Evolutionary conservation across 2,797 vertebrate genomes (phyloP).

Genomic region (Thamnophis elegans): DNA sequence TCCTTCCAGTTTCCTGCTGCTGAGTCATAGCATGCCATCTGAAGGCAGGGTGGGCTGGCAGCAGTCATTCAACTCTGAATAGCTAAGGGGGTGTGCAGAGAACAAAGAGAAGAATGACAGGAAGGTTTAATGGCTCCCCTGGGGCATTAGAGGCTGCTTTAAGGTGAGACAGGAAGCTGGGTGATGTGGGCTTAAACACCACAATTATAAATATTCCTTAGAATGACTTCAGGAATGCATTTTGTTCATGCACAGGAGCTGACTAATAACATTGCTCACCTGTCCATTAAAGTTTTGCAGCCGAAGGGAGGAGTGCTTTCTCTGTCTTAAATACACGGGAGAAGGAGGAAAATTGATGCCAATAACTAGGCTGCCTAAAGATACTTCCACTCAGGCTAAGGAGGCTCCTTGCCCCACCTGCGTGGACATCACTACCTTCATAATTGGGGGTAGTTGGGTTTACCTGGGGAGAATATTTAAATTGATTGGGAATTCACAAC

Average conservation of each 20-base stretch:
- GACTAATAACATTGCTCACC: not conserved
- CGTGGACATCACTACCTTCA: not conserved
- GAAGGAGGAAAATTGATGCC: not conserved
- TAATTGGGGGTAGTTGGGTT: not conserved
- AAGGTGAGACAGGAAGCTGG: slow-evolving; percentile 4
- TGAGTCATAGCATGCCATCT: slow-evolving; percentile 27
- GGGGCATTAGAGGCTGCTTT: not conserved
- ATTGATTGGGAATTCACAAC: not conserved
- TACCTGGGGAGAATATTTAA: not conserved
- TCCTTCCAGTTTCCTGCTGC: slow-evolving; percentile 22
- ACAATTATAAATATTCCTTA: not conserved
- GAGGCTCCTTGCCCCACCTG: not conserved
- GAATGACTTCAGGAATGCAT: not conserved
- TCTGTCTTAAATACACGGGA: not conserved
- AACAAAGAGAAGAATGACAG: slow-evolving; percentile 26
- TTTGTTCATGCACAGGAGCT: slow-evolving; percentile 1
- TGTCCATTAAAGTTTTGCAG: not conserved
- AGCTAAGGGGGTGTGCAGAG: slow-evolving; percentile 11
- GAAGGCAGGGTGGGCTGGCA: slow-evolving; percentile 22
- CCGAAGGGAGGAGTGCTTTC: not conserved
- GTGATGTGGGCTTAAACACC: not conserved
- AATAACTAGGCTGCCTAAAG: not conserved
- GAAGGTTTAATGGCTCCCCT: not conserved
- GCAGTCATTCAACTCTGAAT: slow-evolving; percentile 6
- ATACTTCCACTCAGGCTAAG: not conserved